These are phyloP conservation scores for Rutpela maculata DNA, from an alignment of 2,888 invertebrate genomes.

Conservation along the genomic window DNA sequence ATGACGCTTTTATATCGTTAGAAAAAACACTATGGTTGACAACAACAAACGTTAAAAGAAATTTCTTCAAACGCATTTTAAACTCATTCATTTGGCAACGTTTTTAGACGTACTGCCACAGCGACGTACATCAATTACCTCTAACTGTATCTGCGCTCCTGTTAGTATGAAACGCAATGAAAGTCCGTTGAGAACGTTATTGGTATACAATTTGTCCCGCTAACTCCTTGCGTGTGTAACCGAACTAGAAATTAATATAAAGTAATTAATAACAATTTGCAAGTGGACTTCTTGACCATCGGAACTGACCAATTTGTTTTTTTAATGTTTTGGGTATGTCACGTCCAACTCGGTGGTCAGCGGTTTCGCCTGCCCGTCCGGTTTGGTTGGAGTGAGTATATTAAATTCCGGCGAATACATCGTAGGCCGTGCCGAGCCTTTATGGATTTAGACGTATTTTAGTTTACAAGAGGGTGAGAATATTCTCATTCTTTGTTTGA, in stretches of 20 bases:
- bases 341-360: not conserved
- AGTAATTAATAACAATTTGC: not conserved
- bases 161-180: constrained; percentile 63
- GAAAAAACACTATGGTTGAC: too few species aligned
- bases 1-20: too few species aligned
- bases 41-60: too few species aligned
- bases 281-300: not conserved
- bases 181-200: constrained; percentile 68
- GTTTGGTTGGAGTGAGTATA: constrained; percentile 15
- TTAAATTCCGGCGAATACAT: constrained; percentile 5
- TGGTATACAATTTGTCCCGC: constrained; percentile 49
- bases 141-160: constrained; percentile 60
- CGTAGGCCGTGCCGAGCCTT: not conserved
- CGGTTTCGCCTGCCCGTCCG: not conserved
- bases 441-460: constrained; percentile 24
- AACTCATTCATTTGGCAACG: not conserved
- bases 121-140: constrained; percentile 39
- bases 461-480: constrained; percentile 20
- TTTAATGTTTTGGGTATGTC: not conserved
- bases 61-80: too few species aligned
- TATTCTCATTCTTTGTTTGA: not conserved
- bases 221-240: not conserved
- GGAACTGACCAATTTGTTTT: not conserved
- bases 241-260: not conserved
- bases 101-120: not conserved